Evolutionary conservation across 2,797 vertebrate genomes (phyloP).

Genomic region (Decapterus maruadsi): DNA sequence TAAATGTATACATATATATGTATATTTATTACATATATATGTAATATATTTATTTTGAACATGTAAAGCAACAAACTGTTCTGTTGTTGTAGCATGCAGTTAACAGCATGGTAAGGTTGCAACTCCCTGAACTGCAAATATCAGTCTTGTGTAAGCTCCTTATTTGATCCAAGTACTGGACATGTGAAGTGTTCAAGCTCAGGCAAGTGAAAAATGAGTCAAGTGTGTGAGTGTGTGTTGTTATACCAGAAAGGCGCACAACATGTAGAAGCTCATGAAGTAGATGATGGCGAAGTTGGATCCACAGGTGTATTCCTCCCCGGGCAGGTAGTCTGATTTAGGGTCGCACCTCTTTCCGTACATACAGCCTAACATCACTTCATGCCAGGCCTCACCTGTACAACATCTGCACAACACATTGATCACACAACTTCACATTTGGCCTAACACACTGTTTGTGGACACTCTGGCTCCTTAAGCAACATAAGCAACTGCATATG

Average conservation of each 20-base stretch:
- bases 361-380: conserved; percentile 92
- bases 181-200: too few species aligned
- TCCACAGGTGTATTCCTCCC: conserved; percentile 93
- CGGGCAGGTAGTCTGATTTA: conserved; percentile 90
- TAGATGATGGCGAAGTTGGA: conserved; percentile 92
- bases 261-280: conserved; percentile 97
- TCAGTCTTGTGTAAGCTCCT: too few species aligned
- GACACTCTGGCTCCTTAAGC: too few species aligned
- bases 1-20: too few species aligned
- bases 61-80: too few species aligned
- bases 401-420: conserved; percentile 84
- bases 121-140: too few species aligned
- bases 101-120: too few species aligned
- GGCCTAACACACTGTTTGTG: not conserved
- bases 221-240: not conserved
- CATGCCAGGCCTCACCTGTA: conserved; percentile 94
- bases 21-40: too few species aligned
- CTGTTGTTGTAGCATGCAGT: too few species aligned
- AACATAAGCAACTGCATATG: too few species aligned
- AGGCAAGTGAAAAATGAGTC: not conserved
- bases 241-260: conserved; percentile 94
- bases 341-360: conserved; percentile 92
- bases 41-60: too few species aligned
- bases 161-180: too few species aligned
- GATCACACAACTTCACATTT: not conserved